These are phyloP conservation scores for Zhengitettix transpicula DNA, from an alignment of 2,888 invertebrate species.

Conservation along the genomic window DNA sequence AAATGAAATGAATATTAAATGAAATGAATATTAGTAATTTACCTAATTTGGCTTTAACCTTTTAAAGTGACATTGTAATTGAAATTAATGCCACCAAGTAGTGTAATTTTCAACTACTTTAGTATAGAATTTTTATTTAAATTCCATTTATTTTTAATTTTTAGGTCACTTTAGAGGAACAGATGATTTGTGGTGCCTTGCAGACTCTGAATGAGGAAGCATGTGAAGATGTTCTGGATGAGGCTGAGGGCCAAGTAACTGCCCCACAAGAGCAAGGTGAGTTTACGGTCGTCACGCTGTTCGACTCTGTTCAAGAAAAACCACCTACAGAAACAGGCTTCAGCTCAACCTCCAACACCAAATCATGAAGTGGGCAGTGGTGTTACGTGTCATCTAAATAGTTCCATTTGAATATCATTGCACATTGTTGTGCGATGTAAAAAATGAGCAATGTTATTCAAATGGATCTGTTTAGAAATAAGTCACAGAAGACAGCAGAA, in stretches of 20 bases:
- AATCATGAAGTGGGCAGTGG: neutral
- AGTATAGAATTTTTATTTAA: too few relatives aligned
- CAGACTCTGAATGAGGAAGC: conserved; percentile 88
- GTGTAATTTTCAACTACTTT: too few relatives aligned
- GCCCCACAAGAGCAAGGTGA: conserved; percentile 10
- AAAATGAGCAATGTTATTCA: conserved; percentile 2
- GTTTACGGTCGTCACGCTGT: conserved; percentile 6
- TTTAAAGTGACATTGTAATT: too few relatives aligned
- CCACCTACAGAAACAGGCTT: neutral
- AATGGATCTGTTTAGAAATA: conserved; percentile 1
- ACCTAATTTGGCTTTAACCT: neutral
- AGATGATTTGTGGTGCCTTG: conserved; percentile 86
- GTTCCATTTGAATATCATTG: conserved; percentile 1
- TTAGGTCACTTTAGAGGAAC: conserved; percentile 83
- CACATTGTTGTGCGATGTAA: neutral
- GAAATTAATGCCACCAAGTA: too few relatives aligned
- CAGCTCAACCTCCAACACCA: neutral
- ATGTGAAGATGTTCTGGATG: conserved; percentile 75
- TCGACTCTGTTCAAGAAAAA: neutral
- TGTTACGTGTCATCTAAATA: neutral
- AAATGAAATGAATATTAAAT: too few relatives aligned
- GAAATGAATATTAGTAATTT: neutral
- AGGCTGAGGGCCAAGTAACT: conserved; percentile 23
- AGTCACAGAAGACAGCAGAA: too few relatives aligned
- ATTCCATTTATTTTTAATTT: conserved; percentile 15